Conservation (phyloP, 2,113 vertebrate genomes). For the Piliocolobus tephrosceles region DNA sequence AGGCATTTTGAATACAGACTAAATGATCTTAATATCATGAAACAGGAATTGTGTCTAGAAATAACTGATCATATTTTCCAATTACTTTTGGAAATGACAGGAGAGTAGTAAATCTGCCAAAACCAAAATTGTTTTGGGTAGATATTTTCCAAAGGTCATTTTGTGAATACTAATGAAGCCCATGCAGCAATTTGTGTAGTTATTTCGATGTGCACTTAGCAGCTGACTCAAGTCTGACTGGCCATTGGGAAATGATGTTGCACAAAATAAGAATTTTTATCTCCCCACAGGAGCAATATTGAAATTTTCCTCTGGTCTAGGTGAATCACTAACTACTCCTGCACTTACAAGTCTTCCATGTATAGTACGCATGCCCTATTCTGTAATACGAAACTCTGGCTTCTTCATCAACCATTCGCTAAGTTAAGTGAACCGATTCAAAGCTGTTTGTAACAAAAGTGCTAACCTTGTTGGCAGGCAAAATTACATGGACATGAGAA, state of each 20-base stretch:
- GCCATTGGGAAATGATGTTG: background rate
- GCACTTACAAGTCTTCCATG: background rate
- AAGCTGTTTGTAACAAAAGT: constrained; percentile 8
- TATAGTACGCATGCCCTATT: background rate
- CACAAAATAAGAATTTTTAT: constrained; percentile 10
- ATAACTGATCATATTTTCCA: constrained; percentile 45
- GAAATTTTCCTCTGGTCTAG: background rate
- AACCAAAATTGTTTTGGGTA: constrained; percentile 25
- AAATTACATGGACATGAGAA: background rate
- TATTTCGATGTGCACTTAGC: constrained; percentile 27
- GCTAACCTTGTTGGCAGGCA: background rate
- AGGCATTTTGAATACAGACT: constrained; percentile 12
- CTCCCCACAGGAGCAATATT: background rate
- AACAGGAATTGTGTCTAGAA: constrained; percentile 19
- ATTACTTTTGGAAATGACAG: constrained; percentile 47
- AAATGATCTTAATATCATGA: constrained; percentile 27
- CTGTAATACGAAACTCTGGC: background rate
- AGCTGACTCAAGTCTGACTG: background rate
- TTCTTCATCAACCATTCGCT: background rate
- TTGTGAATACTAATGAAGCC: constrained; percentile 10
- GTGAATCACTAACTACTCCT: background rate
- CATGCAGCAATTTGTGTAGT: background rate
- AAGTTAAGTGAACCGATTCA: constrained; percentile 29
- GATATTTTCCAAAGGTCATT: constrained; percentile 41
- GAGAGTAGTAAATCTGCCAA: constrained; percentile 33